Percentiles rank a stretch among this genome's conserved stretches.
Conservation (phyloP, 2,113 vertebrate species). For the Dicrurus megarhynchus region DNA sequence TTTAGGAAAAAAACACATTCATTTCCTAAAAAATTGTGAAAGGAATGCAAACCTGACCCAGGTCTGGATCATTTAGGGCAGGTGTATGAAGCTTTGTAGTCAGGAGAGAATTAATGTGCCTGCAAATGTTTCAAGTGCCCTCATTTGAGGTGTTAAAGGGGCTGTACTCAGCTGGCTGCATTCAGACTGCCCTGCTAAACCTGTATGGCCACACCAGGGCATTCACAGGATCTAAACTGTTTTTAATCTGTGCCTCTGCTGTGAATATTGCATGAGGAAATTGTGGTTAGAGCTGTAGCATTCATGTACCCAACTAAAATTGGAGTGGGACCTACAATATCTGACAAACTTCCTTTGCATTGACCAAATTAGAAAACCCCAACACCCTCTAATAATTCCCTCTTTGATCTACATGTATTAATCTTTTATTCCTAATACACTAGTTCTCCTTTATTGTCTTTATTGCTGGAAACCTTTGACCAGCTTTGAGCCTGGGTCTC, state of each 20-base stretch:
- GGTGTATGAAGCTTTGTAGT: neutral
- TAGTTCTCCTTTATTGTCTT: neutral
- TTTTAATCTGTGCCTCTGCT: neutral
- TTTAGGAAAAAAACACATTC: neutral
- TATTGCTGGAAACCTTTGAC: neutral
- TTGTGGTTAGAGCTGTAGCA: neutral
- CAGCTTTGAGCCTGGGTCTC: rapidly evolving
- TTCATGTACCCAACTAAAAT: neutral
- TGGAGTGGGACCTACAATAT: neutral
- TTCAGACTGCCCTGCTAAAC: neutral
- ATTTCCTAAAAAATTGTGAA: neutral
- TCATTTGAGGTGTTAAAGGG: neutral
- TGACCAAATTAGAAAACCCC: neutral
- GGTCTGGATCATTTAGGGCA: neutral
- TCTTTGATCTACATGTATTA: neutral
- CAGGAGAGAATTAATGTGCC: neutral
- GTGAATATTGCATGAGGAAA: neutral
- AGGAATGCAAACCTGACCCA: neutral
- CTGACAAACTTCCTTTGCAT: neutral
- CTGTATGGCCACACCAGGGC: neutral
- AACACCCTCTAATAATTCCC: neutral
- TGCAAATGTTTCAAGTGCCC: neutral
- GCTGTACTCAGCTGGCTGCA: neutral
- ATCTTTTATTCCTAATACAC: neutral
- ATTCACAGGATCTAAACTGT: neutral